Percentiles rank a stretch among this genome's conserved stretches.
Conservation (phyloP, 2,113 vertebrate genomes). For the Myotis brandtii region DNA sequence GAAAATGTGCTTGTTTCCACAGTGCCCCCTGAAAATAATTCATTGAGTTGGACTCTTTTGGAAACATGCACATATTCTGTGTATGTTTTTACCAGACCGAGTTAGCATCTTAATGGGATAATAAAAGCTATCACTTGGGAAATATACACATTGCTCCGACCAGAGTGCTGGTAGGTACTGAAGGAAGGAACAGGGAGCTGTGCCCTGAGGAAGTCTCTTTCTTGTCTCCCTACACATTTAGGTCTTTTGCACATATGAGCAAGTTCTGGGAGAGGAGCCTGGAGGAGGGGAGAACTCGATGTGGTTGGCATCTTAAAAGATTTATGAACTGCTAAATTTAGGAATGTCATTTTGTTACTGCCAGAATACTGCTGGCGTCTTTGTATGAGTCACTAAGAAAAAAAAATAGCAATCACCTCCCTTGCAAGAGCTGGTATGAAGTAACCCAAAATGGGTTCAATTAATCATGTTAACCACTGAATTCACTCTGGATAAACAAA, state of each 20-base stretch:
- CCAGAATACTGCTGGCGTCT: constrained; percentile 65
- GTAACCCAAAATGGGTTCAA: constrained; percentile 85
- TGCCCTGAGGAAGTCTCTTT: constrained; percentile 19
- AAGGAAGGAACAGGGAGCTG: background rate
- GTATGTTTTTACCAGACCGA: constrained; percentile 55
- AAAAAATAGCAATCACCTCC: constrained; percentile 80
- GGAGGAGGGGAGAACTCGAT: background rate
- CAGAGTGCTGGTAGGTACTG: background rate
- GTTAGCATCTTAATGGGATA: constrained; percentile 64
- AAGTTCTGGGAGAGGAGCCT: background rate
- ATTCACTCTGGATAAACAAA: constrained; percentile 86
- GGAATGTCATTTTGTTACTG: constrained; percentile 82
- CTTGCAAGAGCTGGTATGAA: constrained; percentile 81
- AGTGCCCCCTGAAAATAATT: constrained; percentile 54
- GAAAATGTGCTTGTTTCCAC: constrained; percentile 60
- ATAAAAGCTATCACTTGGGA: constrained; percentile 65
- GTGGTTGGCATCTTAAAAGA: constrained; percentile 73
- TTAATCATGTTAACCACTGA: constrained; percentile 88
- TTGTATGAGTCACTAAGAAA: constrained; percentile 80
- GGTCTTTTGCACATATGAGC: constrained; percentile 31
- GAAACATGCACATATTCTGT: constrained; percentile 51
- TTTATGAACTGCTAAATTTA: constrained; percentile 86
- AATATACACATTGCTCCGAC: constrained; percentile 54
- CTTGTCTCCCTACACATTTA: background rate
- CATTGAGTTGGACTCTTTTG: constrained; percentile 20